Percentiles rank a stretch among this genome's conserved stretches.
These are phyloP conservation scores for Cuniculus paca DNA, from an alignment of 2,797 vertebrate species.

Conservation along the genomic window DNA sequence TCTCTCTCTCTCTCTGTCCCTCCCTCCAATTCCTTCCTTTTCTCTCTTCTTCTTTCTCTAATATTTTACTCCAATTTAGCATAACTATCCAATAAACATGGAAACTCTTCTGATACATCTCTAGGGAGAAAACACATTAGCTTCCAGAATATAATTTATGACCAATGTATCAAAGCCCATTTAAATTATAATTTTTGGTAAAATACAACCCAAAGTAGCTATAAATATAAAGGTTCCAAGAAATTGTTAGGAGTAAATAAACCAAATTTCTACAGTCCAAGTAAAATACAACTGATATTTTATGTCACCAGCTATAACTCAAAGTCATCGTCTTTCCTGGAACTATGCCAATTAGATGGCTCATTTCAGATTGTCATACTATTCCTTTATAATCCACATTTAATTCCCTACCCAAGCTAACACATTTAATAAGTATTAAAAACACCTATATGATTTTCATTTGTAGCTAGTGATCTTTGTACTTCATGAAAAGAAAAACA, in stretches of 20 bases:
- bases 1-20: neutral
- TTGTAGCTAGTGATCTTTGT: neutral
- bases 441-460: neutral
- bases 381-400: neutral
- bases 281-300: neutral
- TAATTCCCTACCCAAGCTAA: neutral
- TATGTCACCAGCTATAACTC: neutral
- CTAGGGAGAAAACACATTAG: neutral
- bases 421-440: neutral
- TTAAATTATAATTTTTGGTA: neutral
- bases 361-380: neutral
- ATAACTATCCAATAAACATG: neutral
- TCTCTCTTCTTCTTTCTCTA: neutral
- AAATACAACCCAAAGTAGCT: conserved; percentile 19
- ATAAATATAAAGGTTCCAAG: neutral
- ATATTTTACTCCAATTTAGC: neutral
- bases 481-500: neutral
- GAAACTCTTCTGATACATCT: neutral
- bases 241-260: neutral
- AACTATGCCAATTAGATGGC: neutral
- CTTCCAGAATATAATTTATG: neutral
- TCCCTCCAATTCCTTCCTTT: neutral
- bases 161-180: neutral
- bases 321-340: neutral
- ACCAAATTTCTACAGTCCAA: neutral